Conservation (phyloP, 2,113 vertebrate genomes). For the Xiphorhynchus elegans region DNA sequence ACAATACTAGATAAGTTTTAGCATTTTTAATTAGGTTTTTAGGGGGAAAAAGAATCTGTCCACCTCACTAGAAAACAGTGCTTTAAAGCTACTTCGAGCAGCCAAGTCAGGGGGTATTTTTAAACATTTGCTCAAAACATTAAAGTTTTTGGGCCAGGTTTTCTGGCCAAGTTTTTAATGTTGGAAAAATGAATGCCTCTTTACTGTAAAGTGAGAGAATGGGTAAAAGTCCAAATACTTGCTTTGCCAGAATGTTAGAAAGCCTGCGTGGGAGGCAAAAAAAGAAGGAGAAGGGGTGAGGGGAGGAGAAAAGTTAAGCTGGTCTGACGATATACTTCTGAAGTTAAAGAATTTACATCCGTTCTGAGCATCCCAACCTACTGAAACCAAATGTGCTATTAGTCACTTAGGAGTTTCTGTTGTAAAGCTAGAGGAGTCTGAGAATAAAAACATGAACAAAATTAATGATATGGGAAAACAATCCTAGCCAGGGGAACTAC, state of each 20-base stretch:
- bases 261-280: slow-evolving; percentile 34
- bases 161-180: slow-evolving; percentile 36
- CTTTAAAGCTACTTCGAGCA: background rate
- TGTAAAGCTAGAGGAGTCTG: slow-evolving; percentile 15
- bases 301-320: background rate
- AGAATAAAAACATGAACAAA: slow-evolving; percentile 40
- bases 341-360: background rate
- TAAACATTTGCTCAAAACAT: slow-evolving; percentile 64
- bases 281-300: fast-evolving
- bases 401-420: slow-evolving; percentile 41
- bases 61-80: background rate
- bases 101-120: slow-evolving; percentile 34
- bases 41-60: background rate
- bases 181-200: slow-evolving; percentile 56
- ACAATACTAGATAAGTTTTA: background rate
- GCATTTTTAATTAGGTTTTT: background rate
- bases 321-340: background rate
- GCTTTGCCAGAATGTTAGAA: slow-evolving; percentile 45
- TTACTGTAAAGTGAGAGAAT: slow-evolving; percentile 55
- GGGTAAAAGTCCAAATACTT: slow-evolving; percentile 49
- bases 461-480: slow-evolving; percentile 42
- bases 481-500: background rate
- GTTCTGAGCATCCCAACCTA: background rate
- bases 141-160: background rate
- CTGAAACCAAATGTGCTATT: slow-evolving; percentile 30